Evolutionary conservation across 2,888 invertebrate genomes (phyloP).

Genomic region (Steinernema scapterisci): DNA sequence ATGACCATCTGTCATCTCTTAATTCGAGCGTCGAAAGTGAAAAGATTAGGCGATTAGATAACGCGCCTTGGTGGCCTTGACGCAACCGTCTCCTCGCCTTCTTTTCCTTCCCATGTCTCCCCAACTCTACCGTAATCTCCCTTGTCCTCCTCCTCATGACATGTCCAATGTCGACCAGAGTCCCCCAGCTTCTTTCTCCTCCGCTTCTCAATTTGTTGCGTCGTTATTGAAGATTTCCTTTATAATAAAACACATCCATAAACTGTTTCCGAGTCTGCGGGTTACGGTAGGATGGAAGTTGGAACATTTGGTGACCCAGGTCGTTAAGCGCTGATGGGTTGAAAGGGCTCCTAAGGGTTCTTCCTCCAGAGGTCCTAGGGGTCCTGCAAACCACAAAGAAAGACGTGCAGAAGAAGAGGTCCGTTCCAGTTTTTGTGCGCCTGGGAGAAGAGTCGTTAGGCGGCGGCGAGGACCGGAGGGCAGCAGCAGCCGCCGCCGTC

Average conservation of each 20-base stretch:
- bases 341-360: neutral
- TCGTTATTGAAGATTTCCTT: slow-evolving; percentile 23
- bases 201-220: slow-evolving; percentile 13
- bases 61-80: slow-evolving; percentile 4
- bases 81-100: neutral
- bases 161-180: neutral
- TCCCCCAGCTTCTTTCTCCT: neutral
- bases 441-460: slow-evolving; percentile 29
- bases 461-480: slow-evolving; percentile 18
- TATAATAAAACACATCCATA: slow-evolving; percentile 24
- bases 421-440: slow-evolving; percentile 30
- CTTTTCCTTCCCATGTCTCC: neutral
- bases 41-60: slow-evolving; percentile 28
- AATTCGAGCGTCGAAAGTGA: slow-evolving; percentile 29
- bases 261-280: neutral
- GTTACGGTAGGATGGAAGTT: neutral
- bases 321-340: no score
- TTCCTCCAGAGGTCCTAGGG: neutral
- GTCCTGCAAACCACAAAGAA: neutral
- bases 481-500: neutral
- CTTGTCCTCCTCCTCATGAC: neutral
- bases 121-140: slow-evolving; percentile 16
- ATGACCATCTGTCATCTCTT: slow-evolving; percentile 30
- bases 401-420: slow-evolving; percentile 18
- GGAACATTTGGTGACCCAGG: neutral